Evolutionary conservation across 2,113 vertebrate species (phyloP).

Genomic region (Solenodon paradoxus): DNA sequence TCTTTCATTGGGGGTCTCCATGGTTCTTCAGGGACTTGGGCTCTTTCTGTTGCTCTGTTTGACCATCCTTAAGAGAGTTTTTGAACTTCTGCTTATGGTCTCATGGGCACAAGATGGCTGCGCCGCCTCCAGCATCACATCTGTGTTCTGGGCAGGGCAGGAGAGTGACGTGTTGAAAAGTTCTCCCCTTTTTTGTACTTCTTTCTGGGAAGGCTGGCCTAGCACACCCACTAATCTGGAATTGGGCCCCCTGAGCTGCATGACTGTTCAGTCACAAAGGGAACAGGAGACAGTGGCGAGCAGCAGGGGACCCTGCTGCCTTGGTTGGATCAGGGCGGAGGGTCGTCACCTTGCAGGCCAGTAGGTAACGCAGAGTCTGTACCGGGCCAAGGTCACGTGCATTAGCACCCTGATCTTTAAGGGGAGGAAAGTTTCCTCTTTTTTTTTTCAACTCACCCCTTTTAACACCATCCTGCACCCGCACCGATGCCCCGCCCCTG

Average conservation of each 20-base stretch:
- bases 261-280: accelerated
- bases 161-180: too few relatives aligned
- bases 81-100: not conserved
- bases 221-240: accelerated
- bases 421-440: accelerated
- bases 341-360: too few relatives aligned
- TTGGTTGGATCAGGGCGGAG: too few relatives aligned
- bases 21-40: not conserved
- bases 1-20: not conserved
- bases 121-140: not conserved
- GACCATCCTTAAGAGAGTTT: accelerated
- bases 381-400: too few relatives aligned
- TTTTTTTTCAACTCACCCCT: not conserved
- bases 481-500: accelerated
- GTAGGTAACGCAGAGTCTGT: too few relatives aligned
- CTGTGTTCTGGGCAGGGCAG: not conserved
- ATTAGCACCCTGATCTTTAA: accelerated
- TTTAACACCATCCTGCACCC: not conserved
- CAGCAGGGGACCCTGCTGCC: too few relatives aligned
- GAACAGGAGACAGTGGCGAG: too few relatives aligned
- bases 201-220: not conserved
- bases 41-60: not conserved
- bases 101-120: not conserved
- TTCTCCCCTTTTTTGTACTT: accelerated
- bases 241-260: accelerated